Percentiles rank a stretch among this genome's conserved stretches.
These are phyloP conservation scores for Buceros bicornis DNA, from an alignment of 2,797 vertebrate species.

Conservation along the genomic window DNA sequence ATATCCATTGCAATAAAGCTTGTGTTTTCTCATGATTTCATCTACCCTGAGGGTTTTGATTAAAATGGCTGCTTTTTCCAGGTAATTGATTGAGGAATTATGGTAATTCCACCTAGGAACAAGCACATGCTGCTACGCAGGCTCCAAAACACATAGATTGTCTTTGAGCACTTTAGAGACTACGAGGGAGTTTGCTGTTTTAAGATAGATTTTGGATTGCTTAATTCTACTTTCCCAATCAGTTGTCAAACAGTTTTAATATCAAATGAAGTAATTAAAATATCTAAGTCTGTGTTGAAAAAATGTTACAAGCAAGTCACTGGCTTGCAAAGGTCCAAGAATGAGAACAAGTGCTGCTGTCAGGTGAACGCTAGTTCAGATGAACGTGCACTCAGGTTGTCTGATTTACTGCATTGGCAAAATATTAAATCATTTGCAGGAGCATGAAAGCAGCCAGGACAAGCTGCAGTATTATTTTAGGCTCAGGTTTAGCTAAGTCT, in stretches of 20 bases:
- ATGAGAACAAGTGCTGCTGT: neutral
- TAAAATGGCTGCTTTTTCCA: slow-evolving; percentile 57
- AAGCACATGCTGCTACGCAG: neutral
- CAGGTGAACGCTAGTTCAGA: neutral
- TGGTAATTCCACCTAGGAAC: slow-evolving; percentile 44
- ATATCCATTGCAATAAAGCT: slow-evolving; percentile 70
- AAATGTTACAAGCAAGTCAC: neutral
- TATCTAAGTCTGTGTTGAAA: neutral
- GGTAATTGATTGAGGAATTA: slow-evolving; percentile 68
- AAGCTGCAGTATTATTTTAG: neutral
- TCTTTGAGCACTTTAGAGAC: neutral
- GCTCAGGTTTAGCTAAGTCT: neutral
- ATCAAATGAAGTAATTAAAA: slow-evolving; percentile 33
- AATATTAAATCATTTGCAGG: neutral
- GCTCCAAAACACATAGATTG: neutral
- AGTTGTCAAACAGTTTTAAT: neutral
- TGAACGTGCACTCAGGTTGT: neutral
- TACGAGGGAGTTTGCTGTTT: neutral
- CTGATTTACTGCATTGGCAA: neutral
- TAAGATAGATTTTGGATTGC: slow-evolving; percentile 17
- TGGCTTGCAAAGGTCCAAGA: neutral
- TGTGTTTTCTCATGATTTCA: slow-evolving; percentile 64
- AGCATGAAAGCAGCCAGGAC: neutral
- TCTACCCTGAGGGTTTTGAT: slow-evolving; percentile 73
- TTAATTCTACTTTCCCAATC: slow-evolving; percentile 19